Evolutionary conservation across 92 coral and sea anemone genomes (phyloP).

Genomic region (Micromussa lordhowensis): DNA sequence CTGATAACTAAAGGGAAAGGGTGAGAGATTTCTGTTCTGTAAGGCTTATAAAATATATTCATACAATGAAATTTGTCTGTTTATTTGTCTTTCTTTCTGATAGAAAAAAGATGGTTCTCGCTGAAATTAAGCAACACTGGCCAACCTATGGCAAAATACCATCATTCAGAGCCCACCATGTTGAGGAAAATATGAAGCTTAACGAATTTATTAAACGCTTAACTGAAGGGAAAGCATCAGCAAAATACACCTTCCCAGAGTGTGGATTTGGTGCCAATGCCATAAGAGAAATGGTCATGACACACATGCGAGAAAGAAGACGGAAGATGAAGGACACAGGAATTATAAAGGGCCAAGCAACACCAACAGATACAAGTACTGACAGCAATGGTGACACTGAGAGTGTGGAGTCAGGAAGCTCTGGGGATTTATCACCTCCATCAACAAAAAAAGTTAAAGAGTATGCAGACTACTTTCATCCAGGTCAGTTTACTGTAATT

Average conservation of each 20-base stretch:
- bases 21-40: too few relatives aligned
- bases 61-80: too few relatives aligned
- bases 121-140: conserved; percentile 20
- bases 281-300: conserved; percentile 35
- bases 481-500: too few relatives aligned
- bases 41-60: too few relatives aligned
- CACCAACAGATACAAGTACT: background rate
- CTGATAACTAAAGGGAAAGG: too few relatives aligned
- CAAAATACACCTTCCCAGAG: background rate
- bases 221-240: conserved; percentile 19
- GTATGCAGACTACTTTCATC: conserved; percentile 37
- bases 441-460: background rate
- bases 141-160: conserved; percentile 10
- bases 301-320: conserved; percentile 14
- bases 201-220: conserved; percentile 10
- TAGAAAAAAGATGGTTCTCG: conserved; percentile 29
- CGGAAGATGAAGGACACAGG: background rate
- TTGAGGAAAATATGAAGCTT: background rate
- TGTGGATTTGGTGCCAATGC: conserved; percentile 35
- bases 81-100: background rate
- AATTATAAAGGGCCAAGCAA: background rate
- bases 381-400: conserved; percentile 48
- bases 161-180: conserved; percentile 11
- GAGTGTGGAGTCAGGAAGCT: conserved; percentile 22
- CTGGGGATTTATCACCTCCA: conserved; percentile 4